Evolutionary conservation across 2,888 invertebrate genomes (phyloP).

Genomic region (Drosophila mayaguana): DNA sequence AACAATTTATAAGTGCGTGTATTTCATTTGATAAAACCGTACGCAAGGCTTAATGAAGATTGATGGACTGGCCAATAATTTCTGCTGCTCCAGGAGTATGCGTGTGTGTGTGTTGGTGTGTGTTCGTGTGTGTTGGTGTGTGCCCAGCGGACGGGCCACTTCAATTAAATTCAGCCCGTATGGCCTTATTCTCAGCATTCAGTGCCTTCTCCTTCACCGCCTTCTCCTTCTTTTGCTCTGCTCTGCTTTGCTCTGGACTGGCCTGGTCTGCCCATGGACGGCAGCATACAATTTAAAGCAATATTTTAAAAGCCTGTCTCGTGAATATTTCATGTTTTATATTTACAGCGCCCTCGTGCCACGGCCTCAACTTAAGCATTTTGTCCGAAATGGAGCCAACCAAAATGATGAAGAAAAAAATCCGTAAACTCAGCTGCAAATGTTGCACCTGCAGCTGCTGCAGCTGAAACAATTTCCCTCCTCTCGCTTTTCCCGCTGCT

Average conservation of each 20-base stretch:
- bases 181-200: slow-evolving; percentile 13
- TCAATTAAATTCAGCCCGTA: slow-evolving; percentile 50
- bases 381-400: slow-evolving; percentile 17
- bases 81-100: not conserved
- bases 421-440: slow-evolving; percentile 49
- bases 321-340: slow-evolving; percentile 64
- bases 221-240: not conserved
- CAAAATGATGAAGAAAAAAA: slow-evolving; percentile 9
- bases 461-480: slow-evolving; percentile 57
- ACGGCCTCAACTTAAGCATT: slow-evolving; percentile 43
- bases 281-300: slow-evolving; percentile 41
- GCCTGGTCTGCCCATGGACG: not conserved
- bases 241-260: no score
- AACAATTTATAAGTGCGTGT: not conserved
- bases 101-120: no score
- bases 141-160: slow-evolving; percentile 21
- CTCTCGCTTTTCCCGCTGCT: slow-evolving; percentile 17
- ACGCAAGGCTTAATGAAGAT: slow-evolving; percentile 5
- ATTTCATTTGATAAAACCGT: not conserved
- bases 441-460: slow-evolving; percentile 73
- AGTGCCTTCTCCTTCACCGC: not conserved
- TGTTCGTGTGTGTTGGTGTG: no score
- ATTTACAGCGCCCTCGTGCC: slow-evolving; percentile 53
- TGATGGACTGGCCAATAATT: slow-evolving; percentile 16
- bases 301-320: slow-evolving; percentile 73